Evolutionary conservation across 2,888 invertebrate species (phyloP), one percentile per base, ranked within the genome.

Genomic region (Phrixothrix hirtus): DNA sequence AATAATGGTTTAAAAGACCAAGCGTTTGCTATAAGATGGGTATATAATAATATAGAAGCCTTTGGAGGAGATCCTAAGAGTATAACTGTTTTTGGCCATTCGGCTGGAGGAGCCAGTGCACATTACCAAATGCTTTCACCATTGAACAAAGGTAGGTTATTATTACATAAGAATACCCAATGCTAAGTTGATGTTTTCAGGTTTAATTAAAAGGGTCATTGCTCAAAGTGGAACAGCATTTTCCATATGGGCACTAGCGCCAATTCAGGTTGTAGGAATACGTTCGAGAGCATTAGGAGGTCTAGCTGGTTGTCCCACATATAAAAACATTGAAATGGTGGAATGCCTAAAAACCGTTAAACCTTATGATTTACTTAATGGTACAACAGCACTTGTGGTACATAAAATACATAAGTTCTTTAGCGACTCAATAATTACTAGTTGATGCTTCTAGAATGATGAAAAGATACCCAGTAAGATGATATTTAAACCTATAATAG

Each of bases 401-500:
- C n/a, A 29, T 14, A 14, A 3, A 16, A 9, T 9, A 27, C 15
- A 1, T 6, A 11, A 15, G 13, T 25, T 2, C 15, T 35, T 15
- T 16, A 13, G 2, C 9, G 3, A 11, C 9, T 32, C 9, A n/a
- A 7, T 11, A 2, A 15, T 15, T 26, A 27, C 9, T 6, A 13
- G 4, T 11, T 10, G 12, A 14, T 58, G 87, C 89, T 72, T 87
- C 89, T 1, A 86, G 88, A 85, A 86, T 89, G 54, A 86, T 89
- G 4, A 6, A 32, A 2, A 13, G 6, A 17, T 15, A 11, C 17
- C 89, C 72, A 87, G 89, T 0, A 86, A 88, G 84, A 86, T 89
- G 55, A 86, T 89, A 1, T 90, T 89, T 67, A 87, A 86, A 62
- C 89, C 91, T 0, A 86, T 87, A 0, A 78, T 87, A 0, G 92